Evolutionary conservation across 2,888 invertebrate species (phyloP).

Genomic region (Microctonus brassicae): DNA sequence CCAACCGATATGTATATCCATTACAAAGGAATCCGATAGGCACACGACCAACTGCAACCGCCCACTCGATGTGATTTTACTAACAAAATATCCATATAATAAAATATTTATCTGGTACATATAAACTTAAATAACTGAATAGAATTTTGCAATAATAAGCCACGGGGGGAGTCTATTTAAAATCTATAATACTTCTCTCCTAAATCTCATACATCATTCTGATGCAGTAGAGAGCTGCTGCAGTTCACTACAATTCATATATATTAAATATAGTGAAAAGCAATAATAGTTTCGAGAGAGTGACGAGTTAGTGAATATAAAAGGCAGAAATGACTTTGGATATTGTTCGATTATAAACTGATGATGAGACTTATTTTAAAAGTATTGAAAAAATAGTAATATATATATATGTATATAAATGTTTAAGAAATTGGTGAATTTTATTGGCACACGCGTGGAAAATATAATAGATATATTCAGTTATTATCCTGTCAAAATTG

Average conservation of each 20-base stretch:
- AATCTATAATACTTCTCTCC: background rate
- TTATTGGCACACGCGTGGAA: background rate
- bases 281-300: background rate
- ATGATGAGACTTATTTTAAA: background rate
- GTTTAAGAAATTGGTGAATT: background rate
- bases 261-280: too few relatives aligned
- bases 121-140: background rate
- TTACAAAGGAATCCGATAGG: background rate
- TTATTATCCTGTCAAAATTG: conserved; percentile 12
- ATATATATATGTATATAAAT: too few relatives aligned
- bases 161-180: background rate
- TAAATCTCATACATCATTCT: conserved; percentile 6
- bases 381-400: too few relatives aligned
- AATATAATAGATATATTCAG: conserved; percentile 1
- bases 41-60: background rate
- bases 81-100: too few relatives aligned
- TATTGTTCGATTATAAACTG: background rate
- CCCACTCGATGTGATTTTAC: background rate
- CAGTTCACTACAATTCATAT: too few relatives aligned
- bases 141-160: background rate
- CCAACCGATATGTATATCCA: too few relatives aligned
- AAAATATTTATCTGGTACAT: too few relatives aligned
- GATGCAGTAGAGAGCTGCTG: background rate
- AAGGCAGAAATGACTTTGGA: background rate
- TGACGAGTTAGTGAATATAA: conserved; percentile 8